Evolutionary conservation across 2,113 vertebrate genomes (phyloP).

Genomic region (Rhombomys opimus): DNA sequence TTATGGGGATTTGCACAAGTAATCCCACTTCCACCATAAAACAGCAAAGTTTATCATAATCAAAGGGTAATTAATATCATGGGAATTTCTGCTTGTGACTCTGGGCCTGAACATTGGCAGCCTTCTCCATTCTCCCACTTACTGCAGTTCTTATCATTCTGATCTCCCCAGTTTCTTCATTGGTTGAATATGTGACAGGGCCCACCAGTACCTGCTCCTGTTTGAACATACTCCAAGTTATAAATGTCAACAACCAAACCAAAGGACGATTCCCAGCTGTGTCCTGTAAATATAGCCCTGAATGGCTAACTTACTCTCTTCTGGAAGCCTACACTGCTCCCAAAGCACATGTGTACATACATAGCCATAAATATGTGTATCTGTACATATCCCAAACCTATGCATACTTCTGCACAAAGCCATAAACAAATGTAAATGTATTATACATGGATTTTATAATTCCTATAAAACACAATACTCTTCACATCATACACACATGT

Average conservation of each 20-base stretch:
- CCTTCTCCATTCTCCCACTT: not conserved
- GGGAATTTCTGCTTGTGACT: not conserved
- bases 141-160: not conserved
- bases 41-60: not conserved
- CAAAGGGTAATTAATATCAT: constrained; percentile 35
- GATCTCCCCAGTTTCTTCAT: constrained; percentile 38
- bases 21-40: not conserved
- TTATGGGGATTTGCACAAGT: not conserved
- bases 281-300: constrained; percentile 68
- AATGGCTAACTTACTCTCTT: constrained; percentile 51
- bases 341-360: not conserved
- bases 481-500: not conserved
- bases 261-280: constrained; percentile 71
- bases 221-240: constrained; percentile 65
- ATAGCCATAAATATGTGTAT: constrained; percentile 39
- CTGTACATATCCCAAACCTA: not conserved
- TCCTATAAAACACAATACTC: not conserved
- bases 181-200: constrained; percentile 29
- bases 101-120: not conserved
- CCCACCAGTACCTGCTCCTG: constrained; percentile 43
- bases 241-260: constrained; percentile 49
- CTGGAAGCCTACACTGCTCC: constrained; percentile 31
- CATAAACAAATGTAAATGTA: not conserved
- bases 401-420: not conserved
- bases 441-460: not conserved